Evolutionary conservation across 2,797 vertebrate species (phyloP).

Genomic region (Parauchenoglanis punctatus): DNA sequence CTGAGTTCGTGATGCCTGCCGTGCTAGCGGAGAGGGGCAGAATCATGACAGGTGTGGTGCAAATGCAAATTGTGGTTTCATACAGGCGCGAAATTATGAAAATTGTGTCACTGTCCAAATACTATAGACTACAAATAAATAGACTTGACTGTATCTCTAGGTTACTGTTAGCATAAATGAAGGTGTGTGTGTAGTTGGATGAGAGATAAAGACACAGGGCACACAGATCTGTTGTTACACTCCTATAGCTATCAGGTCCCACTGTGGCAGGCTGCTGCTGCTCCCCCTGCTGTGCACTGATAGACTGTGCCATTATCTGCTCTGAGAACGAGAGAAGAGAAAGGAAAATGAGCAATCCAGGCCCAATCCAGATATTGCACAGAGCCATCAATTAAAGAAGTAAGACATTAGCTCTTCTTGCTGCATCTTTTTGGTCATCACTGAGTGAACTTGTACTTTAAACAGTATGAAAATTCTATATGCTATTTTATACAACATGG

Average conservation of each 20-base stretch:
- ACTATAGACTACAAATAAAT: too few species aligned
- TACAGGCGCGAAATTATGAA: too few species aligned
- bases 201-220: slow-evolving; percentile 14
- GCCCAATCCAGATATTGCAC: not conserved
- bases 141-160: not conserved
- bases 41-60: too few species aligned
- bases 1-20: too few species aligned
- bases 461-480: not conserved
- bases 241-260: slow-evolving; percentile 16
- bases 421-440: not conserved
- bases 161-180: not conserved
- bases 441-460: not conserved
- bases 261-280: slow-evolving; percentile 28
- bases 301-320: slow-evolving; percentile 36
- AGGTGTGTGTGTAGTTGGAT: not conserved
- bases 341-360: slow-evolving; percentile 7
- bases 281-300: slow-evolving; percentile 25
- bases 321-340: not conserved
- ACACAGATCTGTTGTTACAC: slow-evolving; percentile 20
- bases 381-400: not conserved
- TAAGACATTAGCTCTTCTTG: not conserved
- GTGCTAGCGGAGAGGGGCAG: too few species aligned
- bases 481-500: not conserved
- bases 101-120: too few species aligned
- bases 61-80: too few species aligned